Percentiles rank a stretch among this genome's conserved stretches.
Conservation (phyloP, 2,797 vertebrate genomes). For the Aotus griseimembra region DNA sequence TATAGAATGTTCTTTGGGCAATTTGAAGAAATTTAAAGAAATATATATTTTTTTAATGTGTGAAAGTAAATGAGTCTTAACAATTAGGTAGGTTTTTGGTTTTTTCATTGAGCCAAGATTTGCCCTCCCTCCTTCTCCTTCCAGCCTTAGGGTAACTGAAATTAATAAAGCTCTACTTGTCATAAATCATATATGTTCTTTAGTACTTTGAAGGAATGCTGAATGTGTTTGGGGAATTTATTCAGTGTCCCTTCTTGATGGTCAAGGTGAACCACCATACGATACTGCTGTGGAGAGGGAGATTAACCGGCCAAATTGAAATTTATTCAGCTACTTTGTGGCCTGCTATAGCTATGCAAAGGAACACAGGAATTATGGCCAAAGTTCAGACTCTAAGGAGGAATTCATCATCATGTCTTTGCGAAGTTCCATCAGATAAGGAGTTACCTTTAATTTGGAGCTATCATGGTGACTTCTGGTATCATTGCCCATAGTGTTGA, state of each 20-base stretch:
- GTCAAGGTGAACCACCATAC: conserved; percentile 53
- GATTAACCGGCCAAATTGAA: background rate
- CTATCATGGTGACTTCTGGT: background rate
- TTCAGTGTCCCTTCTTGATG: conserved; percentile 54
- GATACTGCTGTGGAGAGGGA: background rate
- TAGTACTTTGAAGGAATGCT: conserved; percentile 67
- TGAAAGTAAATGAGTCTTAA: conserved; percentile 48
- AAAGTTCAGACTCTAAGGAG: background rate
- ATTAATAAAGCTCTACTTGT: conserved; percentile 42
- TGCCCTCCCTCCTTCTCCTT: background rate
- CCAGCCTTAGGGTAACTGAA: conserved; percentile 49
- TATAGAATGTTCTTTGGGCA: conserved; percentile 23
- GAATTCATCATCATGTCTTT: background rate
- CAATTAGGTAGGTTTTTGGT: conserved; percentile 48
- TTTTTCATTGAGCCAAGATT: background rate
- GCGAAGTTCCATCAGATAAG: background rate
- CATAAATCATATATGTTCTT: conserved; percentile 65
- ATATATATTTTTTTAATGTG: background rate
- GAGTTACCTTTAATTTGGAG: background rate
- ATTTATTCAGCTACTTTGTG: background rate
- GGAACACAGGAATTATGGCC: background rate
- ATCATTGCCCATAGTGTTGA: background rate
- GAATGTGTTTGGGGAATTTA: conserved; percentile 71
- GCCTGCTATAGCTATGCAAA: background rate
- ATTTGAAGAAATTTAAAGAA: conserved; percentile 22